phyloP scores from a whole-genome alignment of 2,113 vertebrate genomes.

The Eulemur macaco region DNA sequence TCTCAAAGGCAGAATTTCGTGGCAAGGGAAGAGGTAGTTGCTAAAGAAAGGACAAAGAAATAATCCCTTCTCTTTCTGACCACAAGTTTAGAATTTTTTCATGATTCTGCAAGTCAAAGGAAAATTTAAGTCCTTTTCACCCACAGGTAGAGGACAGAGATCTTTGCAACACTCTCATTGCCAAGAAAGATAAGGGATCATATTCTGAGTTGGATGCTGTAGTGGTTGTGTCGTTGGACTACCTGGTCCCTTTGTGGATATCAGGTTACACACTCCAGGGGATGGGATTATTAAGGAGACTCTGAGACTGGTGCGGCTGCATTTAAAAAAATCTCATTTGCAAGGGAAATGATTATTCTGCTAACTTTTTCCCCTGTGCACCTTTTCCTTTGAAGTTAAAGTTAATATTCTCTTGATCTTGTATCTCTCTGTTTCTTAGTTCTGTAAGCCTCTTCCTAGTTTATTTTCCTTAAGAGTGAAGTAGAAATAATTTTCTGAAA shows the following conservation, averaged over 20 bases:
- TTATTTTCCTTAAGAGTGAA: background rate
- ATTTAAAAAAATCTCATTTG: background rate
- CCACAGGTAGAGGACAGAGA: background rate
- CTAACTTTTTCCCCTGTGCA: background rate
- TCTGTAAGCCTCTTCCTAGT: conserved; percentile 3
- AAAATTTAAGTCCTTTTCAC: background rate
- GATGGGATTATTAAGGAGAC: background rate
- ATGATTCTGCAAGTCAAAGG: background rate
- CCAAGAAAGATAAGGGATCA: background rate
- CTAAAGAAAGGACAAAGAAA: background rate
- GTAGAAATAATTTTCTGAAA: background rate
- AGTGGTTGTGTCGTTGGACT: background rate
- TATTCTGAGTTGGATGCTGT: background rate
- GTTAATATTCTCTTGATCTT: background rate
- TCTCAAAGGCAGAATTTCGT: background rate
- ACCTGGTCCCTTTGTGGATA: background rate
- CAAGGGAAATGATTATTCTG: background rate
- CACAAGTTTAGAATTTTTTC: conserved; percentile 12
- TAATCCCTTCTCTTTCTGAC: background rate
- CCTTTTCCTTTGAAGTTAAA: background rate
- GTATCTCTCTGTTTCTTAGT: background rate
- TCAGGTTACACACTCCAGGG: background rate
- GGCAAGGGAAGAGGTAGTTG: background rate
- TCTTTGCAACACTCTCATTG: background rate
- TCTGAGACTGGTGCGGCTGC: background rate